Percentiles rank a stretch among this genome's conserved stretches.
These are phyloP conservation scores for Mirza zaza DNA, from an alignment of 2,113 vertebrate genomes.

Conservation along the genomic window DNA sequence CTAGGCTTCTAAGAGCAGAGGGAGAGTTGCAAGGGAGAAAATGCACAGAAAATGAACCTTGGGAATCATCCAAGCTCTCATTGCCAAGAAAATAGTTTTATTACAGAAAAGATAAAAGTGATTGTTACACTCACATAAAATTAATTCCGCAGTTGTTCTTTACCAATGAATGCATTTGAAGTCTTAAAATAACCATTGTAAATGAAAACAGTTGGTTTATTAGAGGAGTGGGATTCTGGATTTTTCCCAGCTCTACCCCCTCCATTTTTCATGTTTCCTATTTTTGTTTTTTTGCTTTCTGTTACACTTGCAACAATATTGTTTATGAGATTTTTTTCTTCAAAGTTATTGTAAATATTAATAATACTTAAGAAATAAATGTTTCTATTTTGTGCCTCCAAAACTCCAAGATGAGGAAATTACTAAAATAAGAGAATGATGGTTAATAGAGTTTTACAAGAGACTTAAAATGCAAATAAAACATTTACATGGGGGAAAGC, in stretches of 20 bases:
- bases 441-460: slow-evolving; percentile 77
- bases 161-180: slow-evolving; percentile 35
- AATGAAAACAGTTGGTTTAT: slow-evolving; percentile 67
- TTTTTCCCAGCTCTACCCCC: not conserved
- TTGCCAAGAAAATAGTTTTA: slow-evolving; percentile 27
- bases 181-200: slow-evolving; percentile 56
- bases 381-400: not conserved
- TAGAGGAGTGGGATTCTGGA: not conserved
- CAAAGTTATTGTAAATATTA: slow-evolving; percentile 51
- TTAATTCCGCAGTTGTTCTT: slow-evolving; percentile 55
- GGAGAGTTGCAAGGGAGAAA: not conserved
- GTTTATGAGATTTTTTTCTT: slow-evolving; percentile 32
- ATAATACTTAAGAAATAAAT: slow-evolving; percentile 39
- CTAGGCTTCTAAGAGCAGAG: not conserved
- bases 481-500: slow-evolving; percentile 74
- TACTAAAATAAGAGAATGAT: slow-evolving; percentile 66
- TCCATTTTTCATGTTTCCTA: not conserved
- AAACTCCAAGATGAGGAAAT: slow-evolving; percentile 47
- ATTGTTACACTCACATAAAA: slow-evolving; percentile 43
- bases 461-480: slow-evolving; percentile 81
- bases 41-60: not conserved
- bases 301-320: not conserved
- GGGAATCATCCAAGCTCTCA: not conserved
- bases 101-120: slow-evolving; percentile 56
- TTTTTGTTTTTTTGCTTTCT: not conserved